Evolutionary conservation across 2,797 vertebrate species (phyloP), one percentile per base, ranked within the genome.

Genomic region (Thamnophis elegans): DNA sequence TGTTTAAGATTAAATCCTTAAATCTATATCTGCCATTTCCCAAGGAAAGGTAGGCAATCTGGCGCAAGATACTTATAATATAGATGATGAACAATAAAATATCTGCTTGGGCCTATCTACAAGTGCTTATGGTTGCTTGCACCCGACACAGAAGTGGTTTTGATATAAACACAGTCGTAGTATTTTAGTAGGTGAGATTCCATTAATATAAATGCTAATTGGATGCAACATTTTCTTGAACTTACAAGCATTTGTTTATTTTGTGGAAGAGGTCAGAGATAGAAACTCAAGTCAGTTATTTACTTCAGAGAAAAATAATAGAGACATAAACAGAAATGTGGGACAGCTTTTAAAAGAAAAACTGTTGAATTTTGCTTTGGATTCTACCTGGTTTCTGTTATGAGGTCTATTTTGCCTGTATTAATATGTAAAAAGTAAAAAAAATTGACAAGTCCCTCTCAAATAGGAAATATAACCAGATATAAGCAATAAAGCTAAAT

Each of bases 401-500:
- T 56, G 90, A 87, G 85, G 87, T 65, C 86, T 32, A 87, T 87
- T 90, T 22, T 32, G 0, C 3, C 62, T 42, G 68, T 60, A 26
- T 85, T 42, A 54, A 55, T n/a, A 0, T 25, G 13, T 42, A 65
- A 55, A 0, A 9, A 89, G 42, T 54, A 36, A 91, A 91, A 91
- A 91, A 93, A 85, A 95, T 93, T 93, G 90, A 93, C 96, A 94
- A 95, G 94, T 16, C 59, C 86, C 47, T 36, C 94, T 94, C 59
- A 20, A 90, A 0, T 65, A 0, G n/a, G 87, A 91, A 95, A 92
- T 54, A 91, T 86, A 62, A 88, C 28, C 36, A 87, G 90, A 91
- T 95, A 89, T 42, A 92, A 94, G 91, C 93, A 96, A 91, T 94
- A 94, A 94, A 94, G 85, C 93, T 94, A 95, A 95, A 96, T 89